Conservation (phyloP, 2,888 invertebrate species). For the Mellilla xanthometata region DNA sequence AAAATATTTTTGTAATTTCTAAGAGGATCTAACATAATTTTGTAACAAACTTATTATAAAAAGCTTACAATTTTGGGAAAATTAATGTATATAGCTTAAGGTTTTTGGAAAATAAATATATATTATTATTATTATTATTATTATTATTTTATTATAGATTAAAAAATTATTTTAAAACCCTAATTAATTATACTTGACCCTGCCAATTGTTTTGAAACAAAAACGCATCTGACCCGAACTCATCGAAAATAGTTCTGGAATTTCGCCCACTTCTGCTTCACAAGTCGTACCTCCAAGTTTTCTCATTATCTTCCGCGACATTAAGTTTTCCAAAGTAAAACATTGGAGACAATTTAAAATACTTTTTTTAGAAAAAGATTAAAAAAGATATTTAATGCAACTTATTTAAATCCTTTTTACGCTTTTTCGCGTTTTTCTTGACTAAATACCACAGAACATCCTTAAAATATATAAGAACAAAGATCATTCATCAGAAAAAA, state of each 20-base stretch:
- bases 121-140: too few relatives aligned
- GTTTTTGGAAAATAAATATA: too few relatives aligned
- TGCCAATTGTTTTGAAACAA: slow-evolving; percentile 1
- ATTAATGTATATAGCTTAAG: too few relatives aligned
- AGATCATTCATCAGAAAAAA: slow-evolving; percentile 35
- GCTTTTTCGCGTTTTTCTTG: too few relatives aligned
- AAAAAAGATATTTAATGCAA: too few relatives aligned
- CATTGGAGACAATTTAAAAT: slow-evolving; percentile 11
- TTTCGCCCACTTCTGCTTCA: slow-evolving; percentile 3
- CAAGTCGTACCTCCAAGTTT: slow-evolving; percentile 14
- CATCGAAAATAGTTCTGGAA: slow-evolving; percentile 6
- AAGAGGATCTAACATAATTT: too few relatives aligned
- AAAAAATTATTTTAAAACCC: neutral
- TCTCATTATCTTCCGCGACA: slow-evolving; percentile 15
- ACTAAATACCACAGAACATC: too few relatives aligned
- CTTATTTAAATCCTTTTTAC: too few relatives aligned
- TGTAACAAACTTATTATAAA: too few relatives aligned
- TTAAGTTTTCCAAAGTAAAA: slow-evolving; percentile 14
- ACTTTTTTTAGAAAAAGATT: neutral
- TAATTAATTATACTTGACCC: neutral
- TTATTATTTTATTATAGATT: too few relatives aligned
- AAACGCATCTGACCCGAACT: slow-evolving; percentile 3
- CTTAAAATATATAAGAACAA: slow-evolving; percentile 6
- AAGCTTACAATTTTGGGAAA: too few relatives aligned
- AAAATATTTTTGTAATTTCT: too few relatives aligned